Base-by-base conservation (phyloP, 2,888 invertebrate genomes). In the Nomada ruficornis region DNA sequence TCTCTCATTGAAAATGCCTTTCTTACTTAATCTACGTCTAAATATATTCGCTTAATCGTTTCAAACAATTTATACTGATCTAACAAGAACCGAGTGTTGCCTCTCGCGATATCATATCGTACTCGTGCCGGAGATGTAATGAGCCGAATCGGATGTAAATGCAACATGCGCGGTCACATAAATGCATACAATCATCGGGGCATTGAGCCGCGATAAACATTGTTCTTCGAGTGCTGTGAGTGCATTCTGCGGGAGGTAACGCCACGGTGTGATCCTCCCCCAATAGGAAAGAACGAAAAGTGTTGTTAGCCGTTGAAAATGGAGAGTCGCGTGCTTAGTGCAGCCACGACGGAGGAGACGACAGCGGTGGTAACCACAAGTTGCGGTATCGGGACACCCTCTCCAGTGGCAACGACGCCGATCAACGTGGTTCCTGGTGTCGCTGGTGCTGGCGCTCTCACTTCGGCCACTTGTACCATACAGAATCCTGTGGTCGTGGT, bases 401-500 rank as follows among this genome's bases (percentile, higher is more conserved):
- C 89, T 62, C 89, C 89, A 77, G 86, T 88, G 54, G 89, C 90
- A 70, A 91, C 91, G 80, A 80, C 90, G 86, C 73, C 90, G 63
- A 88, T 91, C 68, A 90, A 91, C 89, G 79, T 75, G 26, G 55
- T 73, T 50, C 77, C 82, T 50, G 84, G 78, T 47, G 29, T 57
- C 63, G 70, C 65, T 63, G 79, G 68, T 70, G 67, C 78, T 57
- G 72, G 79, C 68, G 63, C 81, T 55, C 77, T 71, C 42, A 75
- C 87, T 42, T 79, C 87, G 47, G 80, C 79, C 15, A 50, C 87
- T 65, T 85, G 83, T 73, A 50, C 80, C 73, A 87, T 86, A 75
- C 90, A 91, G 76, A 90, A 88, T 77, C 84, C 90, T 4, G 87
- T 85, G 50, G 86, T 89, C 77, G 89, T 90, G 64, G 88, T 90